Percentiles rank a stretch among this genome's conserved stretches.
phyloP scores from a whole-genome alignment of 2,113 vertebrate species.

The Pyrgilauda ruficollis region DNA sequence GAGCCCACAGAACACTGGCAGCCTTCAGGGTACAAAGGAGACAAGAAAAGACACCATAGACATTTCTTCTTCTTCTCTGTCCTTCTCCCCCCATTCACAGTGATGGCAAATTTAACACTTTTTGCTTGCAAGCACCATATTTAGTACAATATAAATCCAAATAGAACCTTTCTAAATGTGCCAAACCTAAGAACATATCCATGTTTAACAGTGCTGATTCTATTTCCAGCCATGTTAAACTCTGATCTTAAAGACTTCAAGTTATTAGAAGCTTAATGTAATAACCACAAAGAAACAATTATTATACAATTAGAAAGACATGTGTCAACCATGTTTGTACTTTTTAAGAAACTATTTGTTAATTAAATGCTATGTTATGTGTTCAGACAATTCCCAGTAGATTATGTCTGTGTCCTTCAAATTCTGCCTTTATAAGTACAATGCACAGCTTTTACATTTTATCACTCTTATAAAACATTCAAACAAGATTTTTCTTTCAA shows the following conservation, averaged over 20 bases:
- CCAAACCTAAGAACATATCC: neutral
- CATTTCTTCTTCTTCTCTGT: neutral
- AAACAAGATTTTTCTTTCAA: slow-evolving; percentile 47
- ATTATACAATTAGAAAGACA: slow-evolving; percentile 8
- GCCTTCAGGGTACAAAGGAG: fast-evolving
- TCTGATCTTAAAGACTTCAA: neutral
- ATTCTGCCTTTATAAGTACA: slow-evolving; percentile 42
- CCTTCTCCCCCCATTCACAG: neutral
- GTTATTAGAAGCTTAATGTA: slow-evolving; percentile 6
- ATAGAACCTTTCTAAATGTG: neutral
- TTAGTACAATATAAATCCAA: neutral
- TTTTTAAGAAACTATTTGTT: slow-evolving; percentile 24
- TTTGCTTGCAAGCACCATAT: neutral
- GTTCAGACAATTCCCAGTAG: slow-evolving; percentile 42
- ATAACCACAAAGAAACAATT: slow-evolving; percentile 56
- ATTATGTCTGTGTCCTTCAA: slow-evolving; percentile 39
- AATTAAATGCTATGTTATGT: slow-evolving; percentile 60
- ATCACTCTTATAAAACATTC: slow-evolving; percentile 58
- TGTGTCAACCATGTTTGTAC: neutral
- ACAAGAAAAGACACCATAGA: fast-evolving
- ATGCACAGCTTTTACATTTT: slow-evolving; percentile 34
- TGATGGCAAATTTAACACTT: neutral
- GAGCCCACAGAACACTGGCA: neutral
- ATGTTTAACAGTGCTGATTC: neutral
- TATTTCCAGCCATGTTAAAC: slow-evolving; percentile 17